phyloP scores from a whole-genome alignment of 2,797 vertebrate genomes.

The Catostomus latipinnis region DNA sequence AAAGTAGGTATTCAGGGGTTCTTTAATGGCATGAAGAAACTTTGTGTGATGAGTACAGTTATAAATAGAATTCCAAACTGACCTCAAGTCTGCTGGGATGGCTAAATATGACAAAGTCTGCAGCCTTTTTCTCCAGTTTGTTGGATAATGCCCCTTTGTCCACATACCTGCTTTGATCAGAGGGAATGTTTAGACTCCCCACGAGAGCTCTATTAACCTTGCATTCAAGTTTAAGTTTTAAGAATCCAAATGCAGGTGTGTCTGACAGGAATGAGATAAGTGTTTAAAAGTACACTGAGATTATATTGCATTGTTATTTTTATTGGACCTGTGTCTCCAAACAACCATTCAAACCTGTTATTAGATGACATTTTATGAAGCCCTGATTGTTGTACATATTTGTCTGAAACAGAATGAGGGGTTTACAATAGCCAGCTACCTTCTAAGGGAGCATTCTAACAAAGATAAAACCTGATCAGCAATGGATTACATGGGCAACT shows the following conservation, averaged over 20 bases:
- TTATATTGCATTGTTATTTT: slow-evolving; percentile 28
- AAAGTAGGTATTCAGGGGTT: neutral
- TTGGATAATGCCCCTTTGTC: slow-evolving; percentile 22
- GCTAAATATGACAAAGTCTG: slow-evolving; percentile 1
- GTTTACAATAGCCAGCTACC: slow-evolving; percentile 20
- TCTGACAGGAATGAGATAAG: neutral
- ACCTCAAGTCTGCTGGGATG: slow-evolving; percentile 33
- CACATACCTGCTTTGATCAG: slow-evolving; percentile 41
- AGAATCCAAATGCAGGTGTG: slow-evolving; percentile 33
- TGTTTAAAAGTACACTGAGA: slow-evolving; percentile 27
- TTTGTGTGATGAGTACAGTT: slow-evolving; percentile 40
- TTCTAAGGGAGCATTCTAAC: no score
- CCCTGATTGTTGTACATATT: slow-evolving; percentile 56
- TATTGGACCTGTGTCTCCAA: slow-evolving; percentile 26
- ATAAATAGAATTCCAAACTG: slow-evolving; percentile 25
- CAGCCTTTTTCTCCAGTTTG: neutral
- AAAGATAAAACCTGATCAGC: no score
- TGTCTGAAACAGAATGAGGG: slow-evolving; percentile 51
- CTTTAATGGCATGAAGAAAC: slow-evolving; percentile 8
- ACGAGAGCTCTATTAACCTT: slow-evolving; percentile 19
- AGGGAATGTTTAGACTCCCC: slow-evolving; percentile 10
- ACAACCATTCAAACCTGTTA: slow-evolving; percentile 14
- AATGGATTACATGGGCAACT: no score
- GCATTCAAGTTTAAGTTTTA: slow-evolving; percentile 37
- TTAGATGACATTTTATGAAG: slow-evolving; percentile 45